Evolutionary conservation across 2,113 vertebrate genomes (phyloP), one percentile per base, ranked within the genome.

Genomic region (Montifringilla adamsi): DNA sequence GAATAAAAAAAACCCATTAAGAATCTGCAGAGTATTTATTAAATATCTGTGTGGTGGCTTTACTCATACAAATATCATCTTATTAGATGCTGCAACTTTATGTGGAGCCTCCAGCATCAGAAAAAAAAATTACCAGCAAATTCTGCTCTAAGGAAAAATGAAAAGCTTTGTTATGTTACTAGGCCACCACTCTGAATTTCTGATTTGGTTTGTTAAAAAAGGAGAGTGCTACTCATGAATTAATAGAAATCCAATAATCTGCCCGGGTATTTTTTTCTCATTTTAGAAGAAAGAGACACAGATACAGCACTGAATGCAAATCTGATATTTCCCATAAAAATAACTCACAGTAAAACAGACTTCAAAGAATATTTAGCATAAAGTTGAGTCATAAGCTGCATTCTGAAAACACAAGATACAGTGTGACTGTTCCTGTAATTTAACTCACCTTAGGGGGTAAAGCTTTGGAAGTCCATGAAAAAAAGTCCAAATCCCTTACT

Each of bases 401-500:
- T 94, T 91, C 77, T 91, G 87, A 95, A 97, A 97, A 96, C 92
- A 87, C 0, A 8, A 91, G 68, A 94, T 84, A 98, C 96, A 95
- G 95, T 93, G 97, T 96, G 95, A 96, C 92, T 96, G 90, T 97
- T 98, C 97, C 98, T 98, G 96, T 96, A 85, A 97, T 76, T 97
- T 96, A 98, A 99, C 99, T 99, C 98, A 99, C 99, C 99, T 99
- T 98, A 94, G 97, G 97, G 91, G 98, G 98, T 97, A 98, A 98
- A 98, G 98, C 98, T 99, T 99, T 99, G 97, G 98, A 98, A 96
- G 98, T 99, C 99, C 99, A 99, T 97, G 98, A 98, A 98, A 99
- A 99, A 98, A 99, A 98, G 98, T 98, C 98, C 98, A 99, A 98
- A 98, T 99, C 98, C 98, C 99, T 99, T 98, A 99, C 98, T 99